Evolutionary conservation across 2,888 invertebrate genomes (phyloP).

Genomic region (Rhodophaea formosa): DNA sequence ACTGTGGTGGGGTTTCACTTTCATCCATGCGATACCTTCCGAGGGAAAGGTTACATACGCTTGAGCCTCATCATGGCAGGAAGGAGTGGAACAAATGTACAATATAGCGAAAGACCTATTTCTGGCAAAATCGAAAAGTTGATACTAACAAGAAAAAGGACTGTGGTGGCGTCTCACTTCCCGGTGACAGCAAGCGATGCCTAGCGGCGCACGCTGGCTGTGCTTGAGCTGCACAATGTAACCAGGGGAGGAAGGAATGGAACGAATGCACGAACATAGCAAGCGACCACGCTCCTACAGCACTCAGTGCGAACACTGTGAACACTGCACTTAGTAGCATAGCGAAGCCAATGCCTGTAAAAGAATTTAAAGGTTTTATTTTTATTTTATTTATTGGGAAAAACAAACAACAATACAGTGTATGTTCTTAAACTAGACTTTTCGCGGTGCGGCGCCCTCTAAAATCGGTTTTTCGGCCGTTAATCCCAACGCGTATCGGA

Average conservation of each 20-base stretch:
- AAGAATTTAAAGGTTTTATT: not conserved
- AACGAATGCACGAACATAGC: conserved; percentile 63
- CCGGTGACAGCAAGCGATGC: conserved; percentile 55
- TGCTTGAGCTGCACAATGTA: conserved; percentile 67
- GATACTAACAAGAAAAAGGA: conserved; percentile 67
- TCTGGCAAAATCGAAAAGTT: not conserved
- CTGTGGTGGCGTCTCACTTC: conserved; percentile 63
- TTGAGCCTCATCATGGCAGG: no score
- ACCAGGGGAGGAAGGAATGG: conserved; percentile 71
- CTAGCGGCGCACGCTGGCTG: conserved; percentile 64
- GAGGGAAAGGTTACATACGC: no score
- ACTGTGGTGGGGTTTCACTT: no score
- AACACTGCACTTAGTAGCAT: conserved; percentile 58
- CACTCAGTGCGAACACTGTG: conserved; percentile 55
- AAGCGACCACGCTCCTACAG: conserved; percentile 61
- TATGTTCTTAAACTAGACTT: not conserved
- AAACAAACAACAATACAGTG: no score
- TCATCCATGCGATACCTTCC: no score
- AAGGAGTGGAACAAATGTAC: no score
- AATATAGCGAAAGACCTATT: conserved; percentile 1
- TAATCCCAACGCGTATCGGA: no score
- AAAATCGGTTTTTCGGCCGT: no score
- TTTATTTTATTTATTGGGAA: no score
- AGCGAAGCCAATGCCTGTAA: conserved; percentile 63
- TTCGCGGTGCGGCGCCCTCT: not conserved